These are phyloP conservation scores for Trachythela sp. DNA, from an alignment of 64 coral and sea anemone genomes.

Conservation along the genomic window DNA sequence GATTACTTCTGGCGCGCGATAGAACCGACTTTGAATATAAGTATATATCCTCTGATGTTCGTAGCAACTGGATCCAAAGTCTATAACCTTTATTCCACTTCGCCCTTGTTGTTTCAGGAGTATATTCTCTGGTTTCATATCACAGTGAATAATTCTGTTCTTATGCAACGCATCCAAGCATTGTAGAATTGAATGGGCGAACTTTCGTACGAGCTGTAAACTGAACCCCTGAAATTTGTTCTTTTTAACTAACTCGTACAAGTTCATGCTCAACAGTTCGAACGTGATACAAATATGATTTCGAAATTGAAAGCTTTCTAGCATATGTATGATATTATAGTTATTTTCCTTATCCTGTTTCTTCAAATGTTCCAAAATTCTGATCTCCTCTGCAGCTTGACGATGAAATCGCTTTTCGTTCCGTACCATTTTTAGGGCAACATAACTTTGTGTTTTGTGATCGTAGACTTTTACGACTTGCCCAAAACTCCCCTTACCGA, in stretches of 20 bases:
- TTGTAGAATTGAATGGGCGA: slow-evolving; percentile 97
- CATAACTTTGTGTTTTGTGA: slow-evolving; percentile 91
- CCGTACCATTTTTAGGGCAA: slow-evolving; percentile 97
- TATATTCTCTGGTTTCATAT: slow-evolving; percentile 97
- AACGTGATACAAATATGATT: slow-evolving; percentile 99
- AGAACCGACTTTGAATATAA: slow-evolving; percentile 99
- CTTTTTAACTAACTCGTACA: slow-evolving; percentile 96
- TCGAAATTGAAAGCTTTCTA: slow-evolving; percentile 93
- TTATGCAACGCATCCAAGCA: slow-evolving; percentile 86
- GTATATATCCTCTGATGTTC: slow-evolving; percentile 98
- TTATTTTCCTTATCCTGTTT: slow-evolving; percentile 99
- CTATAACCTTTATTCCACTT: slow-evolving; percentile 98
- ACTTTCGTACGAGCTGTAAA: slow-evolving; percentile 87
- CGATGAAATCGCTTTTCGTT: slow-evolving; percentile 95
- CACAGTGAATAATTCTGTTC: slow-evolving; percentile 94
- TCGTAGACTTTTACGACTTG: slow-evolving; percentile 98
- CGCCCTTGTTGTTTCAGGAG: slow-evolving; percentile 91
- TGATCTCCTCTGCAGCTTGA: not conserved
- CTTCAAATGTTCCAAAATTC: slow-evolving; percentile 58
- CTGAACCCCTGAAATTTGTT: slow-evolving; percentile 99
- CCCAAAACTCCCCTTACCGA: slow-evolving; percentile 97
- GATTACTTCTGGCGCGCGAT: slow-evolving; percentile 94
- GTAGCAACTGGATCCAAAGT: slow-evolving; percentile 98
- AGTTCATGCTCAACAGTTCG: slow-evolving; percentile 95
- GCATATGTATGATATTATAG: slow-evolving; percentile 98